Evolutionary conservation across 2,113 vertebrate genomes (phyloP), one percentile per base, ranked within the genome.

Genomic region (Callipepla californica): DNA sequence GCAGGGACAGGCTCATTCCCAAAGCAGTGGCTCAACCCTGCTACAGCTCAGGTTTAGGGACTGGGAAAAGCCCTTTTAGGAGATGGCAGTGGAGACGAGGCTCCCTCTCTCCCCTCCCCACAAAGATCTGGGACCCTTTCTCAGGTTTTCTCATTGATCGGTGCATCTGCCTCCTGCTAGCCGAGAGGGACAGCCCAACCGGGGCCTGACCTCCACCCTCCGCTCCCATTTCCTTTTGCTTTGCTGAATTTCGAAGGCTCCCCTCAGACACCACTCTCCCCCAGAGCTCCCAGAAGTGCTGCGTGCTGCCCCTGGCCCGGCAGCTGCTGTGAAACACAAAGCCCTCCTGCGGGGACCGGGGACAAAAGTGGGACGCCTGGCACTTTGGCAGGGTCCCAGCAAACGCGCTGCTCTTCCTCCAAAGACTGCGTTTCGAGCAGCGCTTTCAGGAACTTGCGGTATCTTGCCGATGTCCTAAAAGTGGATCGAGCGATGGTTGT

Each of bases 121-220:
- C 0, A 0, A 83, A 85, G 61, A 76, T 73, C 80, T 62, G 22
- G 57, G 76, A 86, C 74, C 57, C 34, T 93, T 90, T 95, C 80
- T 96, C 76, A 92, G 65, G 22, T 95, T 88, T 44, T 91, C 25
- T 86, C 80, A 96, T 96, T 95, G 96, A 96, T 95, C 57, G 18
- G 28, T 68, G 68, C 90, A 96, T 96, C 94, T 96, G 92, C 85
- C 79, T 85, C 75, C 76, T 78, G 76, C 57, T 45, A 90, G 65
- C 0, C 0, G 32, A 85, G 82, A 73, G 21, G 47, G 65, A 68
- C 79, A 80, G 61, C 80, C 30, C 81, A 34, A 2, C 53, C 58
- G 85, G 92, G 85, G 87, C 53, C 76, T 93, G 93, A 96, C 82
- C 92, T 88, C 90, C 85, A 85, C 79, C n/a, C 45, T 91, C 23